Conservation (phyloP, 2,888 invertebrate genomes). For the Sialis fuliginosa region DNA sequence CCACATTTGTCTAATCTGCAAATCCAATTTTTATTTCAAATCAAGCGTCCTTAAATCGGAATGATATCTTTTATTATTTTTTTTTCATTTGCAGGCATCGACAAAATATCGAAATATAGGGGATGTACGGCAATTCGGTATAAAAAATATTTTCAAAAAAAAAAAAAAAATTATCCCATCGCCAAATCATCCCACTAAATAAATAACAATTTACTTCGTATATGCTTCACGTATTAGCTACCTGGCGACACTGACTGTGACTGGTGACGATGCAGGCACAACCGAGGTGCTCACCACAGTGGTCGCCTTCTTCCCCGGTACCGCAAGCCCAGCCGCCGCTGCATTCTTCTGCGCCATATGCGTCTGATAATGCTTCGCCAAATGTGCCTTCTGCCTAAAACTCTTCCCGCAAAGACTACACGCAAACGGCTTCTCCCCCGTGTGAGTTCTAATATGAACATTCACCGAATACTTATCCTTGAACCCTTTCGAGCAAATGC, state of each 20-base stretch:
- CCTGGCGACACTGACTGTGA: neutral
- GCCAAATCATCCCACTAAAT: too few relatives aligned
- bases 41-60: too few relatives aligned
- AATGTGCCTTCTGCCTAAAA: slow-evolving; percentile 80
- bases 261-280: neutral
- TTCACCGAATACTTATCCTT: slow-evolving; percentile 96
- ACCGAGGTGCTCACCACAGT: neutral
- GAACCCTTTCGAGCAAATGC: slow-evolving; percentile 85
- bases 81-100: neutral
- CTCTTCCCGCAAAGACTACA: slow-evolving; percentile 88
- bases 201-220: too few relatives aligned
- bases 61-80: too few relatives aligned
- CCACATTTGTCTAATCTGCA: neutral
- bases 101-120: too few relatives aligned
- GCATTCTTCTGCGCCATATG: slow-evolving; percentile 74
- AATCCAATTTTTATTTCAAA: too few relatives aligned
- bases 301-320: slow-evolving; percentile 14
- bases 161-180: neutral
- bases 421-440: slow-evolving; percentile 93
- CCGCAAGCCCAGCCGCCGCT: slow-evolving; percentile 40
- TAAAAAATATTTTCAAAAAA: too few relatives aligned
- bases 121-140: too few relatives aligned
- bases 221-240: neutral
- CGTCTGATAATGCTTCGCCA: slow-evolving; percentile 86
- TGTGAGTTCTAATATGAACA: slow-evolving; percentile 93